Percentiles rank a stretch among this genome's conserved stretches.
phyloP scores from a whole-genome alignment of 2,888 invertebrate species.

The Agrilus cyanescens region DNA sequence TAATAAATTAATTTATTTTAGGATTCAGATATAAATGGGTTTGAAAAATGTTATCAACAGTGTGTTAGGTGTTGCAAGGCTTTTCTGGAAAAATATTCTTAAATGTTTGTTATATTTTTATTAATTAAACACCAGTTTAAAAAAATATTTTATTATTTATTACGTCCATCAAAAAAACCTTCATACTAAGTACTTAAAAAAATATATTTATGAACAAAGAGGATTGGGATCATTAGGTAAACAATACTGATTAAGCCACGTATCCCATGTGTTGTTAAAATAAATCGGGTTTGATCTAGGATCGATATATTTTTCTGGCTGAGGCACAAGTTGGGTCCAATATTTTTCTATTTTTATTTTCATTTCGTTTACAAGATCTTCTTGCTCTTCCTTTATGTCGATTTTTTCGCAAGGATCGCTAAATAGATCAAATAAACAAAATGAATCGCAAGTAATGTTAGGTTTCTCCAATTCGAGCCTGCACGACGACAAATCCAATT shows the following conservation, averaged over 20 bases:
- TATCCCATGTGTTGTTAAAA: conserved; percentile 26
- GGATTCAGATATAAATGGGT: conserved; percentile 56
- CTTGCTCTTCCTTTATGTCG: conserved; percentile 20
- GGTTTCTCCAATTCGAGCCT: background rate
- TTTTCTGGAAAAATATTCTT: conserved; percentile 40
- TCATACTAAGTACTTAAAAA: no score
- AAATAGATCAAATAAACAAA: conserved; percentile 27
- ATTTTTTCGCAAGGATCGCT: conserved; percentile 29
- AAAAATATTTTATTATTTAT: no score
- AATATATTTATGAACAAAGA: no score
- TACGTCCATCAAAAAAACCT: no score
- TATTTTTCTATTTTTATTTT: conserved; percentile 16
- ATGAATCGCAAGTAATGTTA: conserved; percentile 11
- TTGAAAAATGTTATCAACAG: conserved; percentile 66
- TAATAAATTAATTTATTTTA: conserved; percentile 28
- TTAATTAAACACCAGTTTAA: no score
- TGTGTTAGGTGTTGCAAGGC: conserved; percentile 53
- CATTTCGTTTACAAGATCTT: conserved; percentile 16
- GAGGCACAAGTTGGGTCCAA: conserved; percentile 19
- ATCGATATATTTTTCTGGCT: conserved; percentile 16
- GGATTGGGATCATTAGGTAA: no score
- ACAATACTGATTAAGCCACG: conserved; percentile 21
- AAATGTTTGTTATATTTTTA: background rate
- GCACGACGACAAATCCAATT: conserved; percentile 10
- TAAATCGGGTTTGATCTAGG: conserved; percentile 20